These are phyloP conservation scores for Helicoverpa assulta DNA, from an alignment of 2,888 invertebrate genomes.

Conservation along the genomic window DNA sequence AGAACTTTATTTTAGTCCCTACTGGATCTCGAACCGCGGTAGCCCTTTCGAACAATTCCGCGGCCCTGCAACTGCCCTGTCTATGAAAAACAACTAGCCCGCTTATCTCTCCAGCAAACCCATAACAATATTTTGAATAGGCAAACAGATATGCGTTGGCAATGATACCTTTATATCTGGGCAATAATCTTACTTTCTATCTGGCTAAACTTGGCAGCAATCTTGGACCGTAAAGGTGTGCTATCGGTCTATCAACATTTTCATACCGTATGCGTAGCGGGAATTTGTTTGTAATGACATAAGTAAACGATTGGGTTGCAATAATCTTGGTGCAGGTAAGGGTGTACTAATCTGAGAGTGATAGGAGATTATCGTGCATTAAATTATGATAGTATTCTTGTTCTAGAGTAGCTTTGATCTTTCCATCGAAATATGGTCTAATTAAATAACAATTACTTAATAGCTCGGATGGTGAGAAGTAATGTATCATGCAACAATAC, in stretches of 20 bases:
- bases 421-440: too few relatives aligned
- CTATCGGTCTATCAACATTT: slow-evolving; percentile 1
- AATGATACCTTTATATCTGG: slow-evolving; percentile 3
- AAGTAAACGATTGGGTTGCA: not conserved
- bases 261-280: slow-evolving; percentile 6
- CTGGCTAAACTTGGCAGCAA: slow-evolving; percentile 20
- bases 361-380: too few relatives aligned
- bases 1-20: too few relatives aligned
- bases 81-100: not conserved
- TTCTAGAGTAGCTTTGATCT: too few relatives aligned
- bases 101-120: not conserved
- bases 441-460: too few relatives aligned
- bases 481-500: too few relatives aligned
- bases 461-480: too few relatives aligned
- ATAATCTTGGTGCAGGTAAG: too few relatives aligned
- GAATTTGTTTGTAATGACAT: not conserved
- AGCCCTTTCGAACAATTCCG: not conserved
- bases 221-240: slow-evolving; percentile 1
- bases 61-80: not conserved
- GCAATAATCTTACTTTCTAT: slow-evolving; percentile 33
- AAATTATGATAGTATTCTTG: too few relatives aligned
- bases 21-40: too few relatives aligned
- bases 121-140: slow-evolving; percentile 14
- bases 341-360: too few relatives aligned
- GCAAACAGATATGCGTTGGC: slow-evolving; percentile 9